Percentiles rank a stretch among this genome's conserved stretches.
Evolutionary conservation across 2,888 invertebrate genomes (phyloP).

Genomic region (Teleiodes luculella): DNA sequence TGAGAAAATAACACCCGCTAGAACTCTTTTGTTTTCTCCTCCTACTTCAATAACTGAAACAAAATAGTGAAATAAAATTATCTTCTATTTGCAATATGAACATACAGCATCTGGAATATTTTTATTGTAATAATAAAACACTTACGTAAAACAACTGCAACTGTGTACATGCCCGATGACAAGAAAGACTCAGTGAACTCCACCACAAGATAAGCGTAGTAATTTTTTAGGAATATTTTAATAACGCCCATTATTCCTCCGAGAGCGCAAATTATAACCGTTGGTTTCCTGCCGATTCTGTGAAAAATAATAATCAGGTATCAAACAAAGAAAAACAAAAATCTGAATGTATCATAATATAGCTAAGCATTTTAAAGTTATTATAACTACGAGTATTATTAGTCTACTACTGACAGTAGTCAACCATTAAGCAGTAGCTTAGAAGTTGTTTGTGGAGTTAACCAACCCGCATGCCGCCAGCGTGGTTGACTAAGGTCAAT

Average conservation of each 20-base stretch:
- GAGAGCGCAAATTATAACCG: conserved; percentile 51
- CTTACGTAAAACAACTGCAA: conserved; percentile 58
- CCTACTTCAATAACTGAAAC: conserved; percentile 63
- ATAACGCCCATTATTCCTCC: conserved; percentile 51
- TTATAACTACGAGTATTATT: too few species aligned
- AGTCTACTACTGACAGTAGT: too few species aligned
- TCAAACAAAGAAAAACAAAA: not conserved
- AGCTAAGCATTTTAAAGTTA: too few species aligned
- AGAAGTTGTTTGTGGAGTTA: too few species aligned
- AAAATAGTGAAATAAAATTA: too few species aligned
- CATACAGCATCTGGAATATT: too few species aligned
- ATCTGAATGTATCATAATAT: not conserved
- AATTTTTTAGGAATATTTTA: conserved; percentile 51
- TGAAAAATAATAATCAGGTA: conserved; percentile 20
- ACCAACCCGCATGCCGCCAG: too few species aligned
- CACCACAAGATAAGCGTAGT: conserved; percentile 47
- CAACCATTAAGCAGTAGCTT: too few species aligned
- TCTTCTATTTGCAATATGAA: too few species aligned
- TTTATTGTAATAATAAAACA: conserved; percentile 9
- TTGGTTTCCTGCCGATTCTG: conserved; percentile 61
- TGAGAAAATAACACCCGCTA: conserved; percentile 55
- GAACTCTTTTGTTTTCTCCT: conserved; percentile 53
- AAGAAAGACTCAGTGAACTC: conserved; percentile 60
- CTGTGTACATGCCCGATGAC: conserved; percentile 58
- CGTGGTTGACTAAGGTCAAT: too few species aligned